Evolutionary conservation across 2,113 vertebrate genomes (phyloP).

Genomic region (Hyla sarda): DNA sequence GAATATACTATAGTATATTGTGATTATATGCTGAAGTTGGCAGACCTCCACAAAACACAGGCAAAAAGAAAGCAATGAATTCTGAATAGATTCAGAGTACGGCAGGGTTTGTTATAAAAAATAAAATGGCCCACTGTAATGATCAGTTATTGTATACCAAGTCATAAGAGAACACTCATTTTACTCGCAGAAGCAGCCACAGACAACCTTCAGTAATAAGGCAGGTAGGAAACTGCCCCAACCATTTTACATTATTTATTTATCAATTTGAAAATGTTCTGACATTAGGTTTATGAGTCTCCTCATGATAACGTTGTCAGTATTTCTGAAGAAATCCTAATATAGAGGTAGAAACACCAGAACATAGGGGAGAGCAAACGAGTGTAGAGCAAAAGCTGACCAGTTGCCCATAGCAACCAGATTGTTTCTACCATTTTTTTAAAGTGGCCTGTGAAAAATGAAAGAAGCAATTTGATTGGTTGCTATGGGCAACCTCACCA

Average conservation of each 20-base stretch:
- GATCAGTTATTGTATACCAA: not conserved
- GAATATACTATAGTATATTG: constrained; percentile 32
- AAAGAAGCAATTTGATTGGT: too few relatives aligned
- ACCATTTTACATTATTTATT: not conserved
- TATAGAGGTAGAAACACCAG: too few relatives aligned
- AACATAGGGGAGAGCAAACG: too few relatives aligned
- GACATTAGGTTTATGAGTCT: not conserved
- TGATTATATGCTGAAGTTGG: constrained; percentile 41
- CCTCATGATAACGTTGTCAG: not conserved
- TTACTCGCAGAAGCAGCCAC: not conserved
- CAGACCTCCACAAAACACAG: constrained; percentile 17
- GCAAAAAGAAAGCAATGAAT: constrained; percentile 40
- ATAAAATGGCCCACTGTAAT: constrained; percentile 9
- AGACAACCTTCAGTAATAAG: not conserved
- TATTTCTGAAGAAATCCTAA: too few relatives aligned
- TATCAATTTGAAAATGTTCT: not conserved
- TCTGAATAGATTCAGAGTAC: constrained; percentile 9
- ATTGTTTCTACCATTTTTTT: too few relatives aligned
- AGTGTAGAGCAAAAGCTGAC: too few relatives aligned
- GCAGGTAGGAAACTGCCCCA: not conserved
- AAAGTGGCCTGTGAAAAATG: too few relatives aligned
- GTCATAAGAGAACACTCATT: not conserved
- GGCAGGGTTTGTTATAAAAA: not conserved
- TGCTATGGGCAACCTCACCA: too few relatives aligned
- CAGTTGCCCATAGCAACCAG: too few relatives aligned